Evolutionary conservation across 2,888 invertebrate genomes (phyloP), one percentile per base, ranked within the genome.

Genomic region (Temnothorax ravouxi): DNA sequence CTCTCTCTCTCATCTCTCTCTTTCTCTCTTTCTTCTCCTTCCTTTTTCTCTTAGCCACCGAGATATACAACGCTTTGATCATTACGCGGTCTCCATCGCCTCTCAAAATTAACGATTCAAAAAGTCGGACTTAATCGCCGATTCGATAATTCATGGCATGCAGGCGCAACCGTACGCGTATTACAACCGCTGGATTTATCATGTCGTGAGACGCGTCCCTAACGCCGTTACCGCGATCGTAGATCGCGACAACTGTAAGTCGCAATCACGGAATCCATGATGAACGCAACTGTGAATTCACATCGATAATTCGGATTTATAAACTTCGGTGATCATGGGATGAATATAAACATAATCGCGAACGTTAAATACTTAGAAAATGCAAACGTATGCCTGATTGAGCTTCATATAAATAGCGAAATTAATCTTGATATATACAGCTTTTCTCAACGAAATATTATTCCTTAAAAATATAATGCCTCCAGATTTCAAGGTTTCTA

Each of bases 61-160:
- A 89, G 90, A 90, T 89, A 89, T 89, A 89, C 88, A 86, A 81
- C 72, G 79, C 84, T 87, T 71, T 81, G 86, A 90, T 86, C 86
- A 87, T 89, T 87, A 85, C 81, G 76, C 52, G 75, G 54, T 75
- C 21, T 56, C 54, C 83, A 85, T 81, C 83, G 86, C 81, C 79
- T 87, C 84, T 88, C 86, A 84, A 89, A 90, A 90, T 88, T 88
- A 90, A 89, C 87, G 87, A 88, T 87, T 83, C 75, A 84, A 87
- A 89, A 88, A 87, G 85, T 85, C 85, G 77, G 69, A 82, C 87
- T 89, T 85, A 83, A 74, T 82, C 75, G 54, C 74, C 88, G 75
- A 86, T 87, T 85, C 84, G 83, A 87, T 89, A 89, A 89, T 72
- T 89, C 89, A 88, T 67, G 47, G 9, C 18, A 25, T 59, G 56